Base-by-base conservation (phyloP, 2,888 invertebrate species). In the Oxyscelio sp. region DNA sequence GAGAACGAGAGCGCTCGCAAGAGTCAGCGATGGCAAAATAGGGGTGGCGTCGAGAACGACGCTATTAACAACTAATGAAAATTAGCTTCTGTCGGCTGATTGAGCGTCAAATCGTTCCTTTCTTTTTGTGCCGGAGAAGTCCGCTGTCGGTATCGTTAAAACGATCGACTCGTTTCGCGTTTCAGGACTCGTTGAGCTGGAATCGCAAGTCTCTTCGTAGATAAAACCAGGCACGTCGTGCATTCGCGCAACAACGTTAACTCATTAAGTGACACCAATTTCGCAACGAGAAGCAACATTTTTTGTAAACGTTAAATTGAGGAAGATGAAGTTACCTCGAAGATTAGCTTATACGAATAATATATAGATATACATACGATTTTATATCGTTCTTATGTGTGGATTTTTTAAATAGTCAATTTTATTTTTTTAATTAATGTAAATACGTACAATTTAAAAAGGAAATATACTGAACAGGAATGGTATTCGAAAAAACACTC, bases 1-100 rank as follows among this genome's bases (percentile, higher is more conserved):
- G 54, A 84, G 87, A 85, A 85, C 73, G 73, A 78, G 68, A 77
- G 73, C 71, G 52, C 27, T 27, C 66, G 71, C 38, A 45, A 63
- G 63, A 70, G 80, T 77, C 81, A 78, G 70, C 82, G 83, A 74
- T 34, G 63, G 56, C 61, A 48, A 66, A 61, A 50, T 48, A 50
- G 68, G 82, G 85, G 75, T 63, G 61, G 65, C 70, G 78, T 74
- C 38, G 85, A 66, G 79, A 66, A 21, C 61, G 87, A 70, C 87
- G 90, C 92, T 91, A 92, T 93, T 94, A 94, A 92, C 93, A 91
- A 92, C 92, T 94, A 94, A 94, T 94, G 94, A 94, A 94, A 94
- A 94, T 94, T 94, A 94, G 94, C 93, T 93, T 93, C 91, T 91
- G 92, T 94, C 92, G 90, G 88, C 92, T 94, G 94, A 94, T 94